These are phyloP conservation scores for Hyles euphorbiae DNA, from an alignment of 1,140 invertebrate species.

Conservation along the genomic window DNA sequence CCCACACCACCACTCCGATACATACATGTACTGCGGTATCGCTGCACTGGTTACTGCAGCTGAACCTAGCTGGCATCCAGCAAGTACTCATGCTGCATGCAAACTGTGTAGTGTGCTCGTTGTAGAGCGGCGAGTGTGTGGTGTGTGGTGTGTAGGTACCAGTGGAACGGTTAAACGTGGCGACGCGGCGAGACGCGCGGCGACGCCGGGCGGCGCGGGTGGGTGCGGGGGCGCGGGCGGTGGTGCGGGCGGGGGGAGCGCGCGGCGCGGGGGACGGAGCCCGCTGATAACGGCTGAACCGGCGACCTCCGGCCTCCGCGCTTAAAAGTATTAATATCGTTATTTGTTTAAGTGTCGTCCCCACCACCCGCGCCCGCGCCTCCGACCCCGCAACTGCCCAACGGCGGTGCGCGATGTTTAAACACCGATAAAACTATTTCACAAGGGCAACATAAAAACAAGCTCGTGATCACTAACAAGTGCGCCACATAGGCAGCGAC, in stretches of 20 bases:
- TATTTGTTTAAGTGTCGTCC: constrained; percentile 47
- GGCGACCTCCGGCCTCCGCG: constrained; percentile 53
- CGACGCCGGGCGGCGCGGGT: constrained; percentile 8
- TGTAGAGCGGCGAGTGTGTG: no score
- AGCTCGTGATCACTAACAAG: constrained; percentile 1
- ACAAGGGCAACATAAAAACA: constrained; percentile 3
- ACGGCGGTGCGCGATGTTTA: constrained; percentile 1
- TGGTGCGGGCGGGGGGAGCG: constrained; percentile 9
- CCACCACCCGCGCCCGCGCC: constrained; percentile 13
- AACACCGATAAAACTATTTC: constrained; percentile 1
- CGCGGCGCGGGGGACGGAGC: constrained; percentile 13
- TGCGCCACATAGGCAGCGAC: no score
- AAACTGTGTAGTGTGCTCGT: no score
- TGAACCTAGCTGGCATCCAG: no score
- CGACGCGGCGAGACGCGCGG: not conserved
- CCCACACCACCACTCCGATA: no score
- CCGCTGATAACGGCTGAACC: constrained; percentile 44
- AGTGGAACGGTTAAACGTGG: not conserved
- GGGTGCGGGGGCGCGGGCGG: constrained; percentile 9
- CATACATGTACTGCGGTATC: no score
- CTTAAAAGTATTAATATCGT: constrained; percentile 61
- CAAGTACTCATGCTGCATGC: no score
- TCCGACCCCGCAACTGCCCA: constrained; percentile 8
- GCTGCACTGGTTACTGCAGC: no score
- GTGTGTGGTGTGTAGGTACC: no score